These are phyloP conservation scores for Dryoscopus gambensis DNA, from an alignment of 2,113 vertebrate species.

Conservation along the genomic window DNA sequence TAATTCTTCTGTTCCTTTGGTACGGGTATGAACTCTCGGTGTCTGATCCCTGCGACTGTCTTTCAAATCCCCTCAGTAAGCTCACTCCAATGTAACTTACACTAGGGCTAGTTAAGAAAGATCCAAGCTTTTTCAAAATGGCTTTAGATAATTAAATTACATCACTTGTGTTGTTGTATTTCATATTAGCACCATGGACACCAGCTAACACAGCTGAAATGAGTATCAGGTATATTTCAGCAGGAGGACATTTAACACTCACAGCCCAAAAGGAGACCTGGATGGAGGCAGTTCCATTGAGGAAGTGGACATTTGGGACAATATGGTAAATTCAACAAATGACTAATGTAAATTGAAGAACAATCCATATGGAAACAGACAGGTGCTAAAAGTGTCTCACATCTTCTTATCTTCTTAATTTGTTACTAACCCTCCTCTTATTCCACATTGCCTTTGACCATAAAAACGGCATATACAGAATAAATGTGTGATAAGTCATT, in stretches of 20 bases:
- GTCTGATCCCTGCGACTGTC: slow-evolving; percentile 20
- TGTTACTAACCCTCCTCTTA: not conserved
- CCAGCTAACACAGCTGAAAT: not conserved
- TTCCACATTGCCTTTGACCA: not conserved
- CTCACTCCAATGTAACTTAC: slow-evolving; percentile 13
- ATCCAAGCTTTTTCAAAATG: not conserved
- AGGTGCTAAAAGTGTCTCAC: not conserved
- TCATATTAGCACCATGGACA: slow-evolving; percentile 35
- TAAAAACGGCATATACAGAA: not conserved
- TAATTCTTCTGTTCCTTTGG: slow-evolving; percentile 52
- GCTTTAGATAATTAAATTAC: slow-evolving; percentile 22
- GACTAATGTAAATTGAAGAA: not conserved
- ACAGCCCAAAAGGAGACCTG: not conserved
- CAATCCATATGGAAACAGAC: not conserved
- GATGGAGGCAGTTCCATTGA: not conserved
- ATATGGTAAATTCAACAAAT: not conserved
- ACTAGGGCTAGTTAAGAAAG: not conserved
- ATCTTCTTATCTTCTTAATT: not conserved
- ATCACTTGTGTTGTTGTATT: not conserved
- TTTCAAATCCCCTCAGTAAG: slow-evolving; percentile 22
- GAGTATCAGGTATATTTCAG: not conserved
- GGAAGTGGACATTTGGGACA: not conserved
- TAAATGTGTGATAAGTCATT: not conserved
- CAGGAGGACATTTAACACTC: not conserved
- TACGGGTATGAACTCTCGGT: not conserved